phyloP scores from a whole-genome alignment of 2,797 vertebrate species.

The Sebastes wilsoni region DNA sequence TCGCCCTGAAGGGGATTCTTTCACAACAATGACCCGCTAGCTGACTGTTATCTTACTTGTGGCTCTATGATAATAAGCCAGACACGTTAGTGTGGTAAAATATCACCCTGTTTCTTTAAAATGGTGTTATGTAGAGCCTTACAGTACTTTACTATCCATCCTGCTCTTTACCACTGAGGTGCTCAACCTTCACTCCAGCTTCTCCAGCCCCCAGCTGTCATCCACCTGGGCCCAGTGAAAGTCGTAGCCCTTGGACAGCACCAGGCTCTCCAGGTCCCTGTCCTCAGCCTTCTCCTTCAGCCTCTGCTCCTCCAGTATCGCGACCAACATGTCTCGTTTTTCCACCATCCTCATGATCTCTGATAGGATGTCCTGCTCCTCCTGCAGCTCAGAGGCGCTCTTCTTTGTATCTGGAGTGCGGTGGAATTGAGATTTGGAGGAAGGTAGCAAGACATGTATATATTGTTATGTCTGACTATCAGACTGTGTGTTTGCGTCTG shows the following conservation, averaged over 20 bases:
- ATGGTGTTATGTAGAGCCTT: not conserved
- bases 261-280: conserved; percentile 83
- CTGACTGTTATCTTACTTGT: not conserved
- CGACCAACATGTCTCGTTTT: conserved; percentile 87
- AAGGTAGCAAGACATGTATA: not conserved
- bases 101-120: not conserved
- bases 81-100: not conserved
- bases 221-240: conserved; percentile 71
- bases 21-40: no score
- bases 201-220: conserved; percentile 45
- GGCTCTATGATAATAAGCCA: not conserved
- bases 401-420: conserved; percentile 77
- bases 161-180: not conserved
- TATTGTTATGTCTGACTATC: not conserved
- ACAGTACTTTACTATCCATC: not conserved
- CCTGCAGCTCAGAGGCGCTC: conserved; percentile 78
- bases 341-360: conserved; percentile 92
- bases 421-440: not conserved
- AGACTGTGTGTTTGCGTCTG: not conserved
- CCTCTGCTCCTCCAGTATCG: conserved; percentile 88
- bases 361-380: conserved; percentile 85
- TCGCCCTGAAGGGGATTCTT: no score
- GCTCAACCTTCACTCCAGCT: conserved; percentile 19
- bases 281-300: conserved; percentile 88
- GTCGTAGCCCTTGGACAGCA: conserved; percentile 79